These are phyloP conservation scores for Lagorchestes hirsutus DNA, from an alignment of 2,797 vertebrate species.

Conservation along the genomic window DNA sequence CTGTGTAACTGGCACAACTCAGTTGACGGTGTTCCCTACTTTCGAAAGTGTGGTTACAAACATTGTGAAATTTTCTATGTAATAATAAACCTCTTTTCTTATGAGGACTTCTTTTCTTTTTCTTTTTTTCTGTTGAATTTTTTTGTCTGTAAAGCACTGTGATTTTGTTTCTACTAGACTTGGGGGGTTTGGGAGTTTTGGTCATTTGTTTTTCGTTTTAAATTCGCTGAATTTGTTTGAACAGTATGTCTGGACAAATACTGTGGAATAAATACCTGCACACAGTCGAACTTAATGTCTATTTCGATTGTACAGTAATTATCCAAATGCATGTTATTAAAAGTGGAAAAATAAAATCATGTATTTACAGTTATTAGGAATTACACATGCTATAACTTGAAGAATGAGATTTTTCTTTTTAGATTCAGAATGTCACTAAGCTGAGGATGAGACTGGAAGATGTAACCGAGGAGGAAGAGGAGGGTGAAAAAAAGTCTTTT, in stretches of 20 bases:
- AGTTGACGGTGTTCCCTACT: slow-evolving; percentile 88
- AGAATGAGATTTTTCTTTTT: slow-evolving; percentile 78
- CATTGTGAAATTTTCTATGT: slow-evolving; percentile 87
- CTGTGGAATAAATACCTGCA: slow-evolving; percentile 84
- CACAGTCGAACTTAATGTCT: slow-evolving; percentile 86
- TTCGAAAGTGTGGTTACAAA: slow-evolving; percentile 87
- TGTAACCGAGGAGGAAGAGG: slow-evolving; percentile 80
- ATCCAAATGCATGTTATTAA: slow-evolving; percentile 88
- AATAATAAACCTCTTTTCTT: slow-evolving; percentile 85
- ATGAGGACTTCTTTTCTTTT: slow-evolving; percentile 81
- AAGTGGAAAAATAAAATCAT: slow-evolving; percentile 84
- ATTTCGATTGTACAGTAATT: slow-evolving; percentile 88
- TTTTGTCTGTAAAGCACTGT: slow-evolving; percentile 86
- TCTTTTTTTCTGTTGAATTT: slow-evolving; percentile 60
- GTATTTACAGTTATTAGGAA: slow-evolving; percentile 88
- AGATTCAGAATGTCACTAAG: slow-evolving; percentile 78
- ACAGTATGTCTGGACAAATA: slow-evolving; percentile 85
- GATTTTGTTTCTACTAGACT: slow-evolving; percentile 82
- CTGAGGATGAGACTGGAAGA: slow-evolving; percentile 77
- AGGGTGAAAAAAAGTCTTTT: slow-evolving; percentile 63
- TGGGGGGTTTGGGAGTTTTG: slow-evolving; percentile 45
- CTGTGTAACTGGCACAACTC: slow-evolving; percentile 87
- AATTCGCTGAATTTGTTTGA: slow-evolving; percentile 83
- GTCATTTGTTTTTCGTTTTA: slow-evolving; percentile 74
- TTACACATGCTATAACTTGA: slow-evolving; percentile 85